These are phyloP conservation scores for Ips typographus DNA, from an alignment of 1,140 invertebrate genomes.

Conservation along the genomic window DNA sequence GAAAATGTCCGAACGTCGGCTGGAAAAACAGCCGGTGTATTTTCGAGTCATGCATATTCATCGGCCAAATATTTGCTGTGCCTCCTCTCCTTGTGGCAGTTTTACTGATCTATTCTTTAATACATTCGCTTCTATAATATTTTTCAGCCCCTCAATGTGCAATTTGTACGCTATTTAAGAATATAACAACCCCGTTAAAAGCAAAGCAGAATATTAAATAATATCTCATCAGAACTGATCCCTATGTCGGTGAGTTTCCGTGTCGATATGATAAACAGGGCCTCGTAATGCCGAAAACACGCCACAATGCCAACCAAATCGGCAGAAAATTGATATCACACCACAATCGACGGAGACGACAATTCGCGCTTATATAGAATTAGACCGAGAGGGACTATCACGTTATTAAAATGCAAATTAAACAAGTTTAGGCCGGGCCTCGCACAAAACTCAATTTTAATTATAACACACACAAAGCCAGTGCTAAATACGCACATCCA, in stretches of 20 bases:
- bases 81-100: conserved; percentile 40
- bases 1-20: conserved; percentile 32
- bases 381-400: conserved; percentile 31
- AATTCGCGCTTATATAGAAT: conserved; percentile 15
- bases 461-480: not conserved
- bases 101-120: not conserved
- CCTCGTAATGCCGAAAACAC: conserved; percentile 7
- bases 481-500: not conserved
- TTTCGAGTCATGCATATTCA: conserved; percentile 48
- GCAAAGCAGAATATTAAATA: no score
- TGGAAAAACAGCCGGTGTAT: conserved; percentile 49
- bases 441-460: conserved; percentile 36
- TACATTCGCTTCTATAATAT: no score
- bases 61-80: conserved; percentile 47
- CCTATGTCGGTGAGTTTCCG: no score
- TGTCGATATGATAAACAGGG: no score
- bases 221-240: no score
- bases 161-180: no score
- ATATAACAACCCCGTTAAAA: no score
- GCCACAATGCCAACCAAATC: conserved; percentile 51
- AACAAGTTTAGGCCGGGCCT: conserved; percentile 45
- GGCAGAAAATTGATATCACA: conserved; percentile 54
- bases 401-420: conserved; percentile 54
- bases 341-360: conserved; percentile 23
- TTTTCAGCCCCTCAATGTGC: no score